Evolutionary conservation across 1,140 invertebrate species (phyloP), one percentile per base, ranked within the genome.

Genomic region (Drosophila bocki): DNA sequence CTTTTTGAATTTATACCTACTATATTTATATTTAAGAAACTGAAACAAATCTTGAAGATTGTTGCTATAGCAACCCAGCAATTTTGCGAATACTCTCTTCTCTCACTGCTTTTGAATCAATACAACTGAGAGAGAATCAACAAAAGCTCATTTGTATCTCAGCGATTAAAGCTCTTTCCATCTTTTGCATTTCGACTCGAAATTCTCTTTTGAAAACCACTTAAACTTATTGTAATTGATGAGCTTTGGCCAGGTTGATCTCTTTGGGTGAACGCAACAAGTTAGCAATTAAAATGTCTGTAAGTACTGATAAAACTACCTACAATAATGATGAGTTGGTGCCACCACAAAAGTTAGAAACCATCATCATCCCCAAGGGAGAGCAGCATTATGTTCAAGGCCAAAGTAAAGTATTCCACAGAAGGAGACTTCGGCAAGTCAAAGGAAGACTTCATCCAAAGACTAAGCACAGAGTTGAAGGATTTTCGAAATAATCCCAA

Each of bases 321-420:
- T 88, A 53, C 9, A 82, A 92, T 22, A 71, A 65, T 7, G 91
- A 92, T 35, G 82, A 92, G 42, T 53, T 92, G 56, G 64, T 64
- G 12, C 63, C 84, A 26, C 91, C 91, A 0, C n/a, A 35, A 7
- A 92, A 87, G 84, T 35, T 92, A 11, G 75, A 75, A 51, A 54
- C 48, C 3, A 26, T 65, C 7, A 90, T 92, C 29, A 59, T 92
- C 19, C 70, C 32, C 26, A 87, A 87, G 44, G 87, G 84, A 0
- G 91, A 92, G 76, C 91, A 92, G 85, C 53, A 44, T 92, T 7
- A 92, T 92, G 78, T 92, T 92, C 7, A 74, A 91, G 1, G 72
- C 44, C 0, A 72, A 41, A 3, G 56, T 90, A 1, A 19, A 39
- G 33, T 88, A 71, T 19, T 50, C 32, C 11, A 61, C 45, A 75